Evolutionary conservation across 1,140 invertebrate genomes (phyloP), one percentile per base, ranked within the genome.

Genomic region (Zaprionus lachaisei): DNA sequence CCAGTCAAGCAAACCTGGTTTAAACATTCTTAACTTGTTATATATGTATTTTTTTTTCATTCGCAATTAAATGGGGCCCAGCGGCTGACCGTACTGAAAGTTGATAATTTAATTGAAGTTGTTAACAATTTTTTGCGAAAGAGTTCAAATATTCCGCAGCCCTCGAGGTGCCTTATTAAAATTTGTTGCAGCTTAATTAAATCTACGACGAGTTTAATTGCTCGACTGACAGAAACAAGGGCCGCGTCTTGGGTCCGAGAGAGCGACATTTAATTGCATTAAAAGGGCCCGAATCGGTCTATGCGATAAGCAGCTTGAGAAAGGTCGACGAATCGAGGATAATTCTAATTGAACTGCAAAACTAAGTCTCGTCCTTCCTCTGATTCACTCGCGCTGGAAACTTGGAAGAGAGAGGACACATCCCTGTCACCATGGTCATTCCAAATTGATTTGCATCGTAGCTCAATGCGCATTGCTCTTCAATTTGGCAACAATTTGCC

Each of bases 41-140:
- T 20, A 44, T 68, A 14, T 22, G 9, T 37, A 28, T n/a, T 60
- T 47, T 51, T 63, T 66, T 17, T 47, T 58, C 72, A 37, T 60
- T 71, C 41, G 56, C 64, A 81, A 81, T 81, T 81, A 81, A 78
- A 84, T 69, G 65, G 51, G 68, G 58, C 64, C 72, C 82, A 79
- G 57, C 67, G 68, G 72, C 76, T 71, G 74, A 57, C 72, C 73
- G 66, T 76, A 66, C 83, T 65, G 83, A 69, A 89, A 87, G 85
- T 90, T 90, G 81, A 90, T 90, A 89, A 89, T 89, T 89, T 90
- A 89, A 89, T 89, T 89, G 85, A 81, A 90, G 85, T 89, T 89
- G 85, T 80, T 89, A 90, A 84, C 75, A 70, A 81, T 90, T 90
- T 84, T 86, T 56, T 63, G 28, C 57, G 49, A 34, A 41, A 66